phyloP scores from a whole-genome alignment of 2,113 vertebrate species.

The Galemys pyrenaicus region DNA sequence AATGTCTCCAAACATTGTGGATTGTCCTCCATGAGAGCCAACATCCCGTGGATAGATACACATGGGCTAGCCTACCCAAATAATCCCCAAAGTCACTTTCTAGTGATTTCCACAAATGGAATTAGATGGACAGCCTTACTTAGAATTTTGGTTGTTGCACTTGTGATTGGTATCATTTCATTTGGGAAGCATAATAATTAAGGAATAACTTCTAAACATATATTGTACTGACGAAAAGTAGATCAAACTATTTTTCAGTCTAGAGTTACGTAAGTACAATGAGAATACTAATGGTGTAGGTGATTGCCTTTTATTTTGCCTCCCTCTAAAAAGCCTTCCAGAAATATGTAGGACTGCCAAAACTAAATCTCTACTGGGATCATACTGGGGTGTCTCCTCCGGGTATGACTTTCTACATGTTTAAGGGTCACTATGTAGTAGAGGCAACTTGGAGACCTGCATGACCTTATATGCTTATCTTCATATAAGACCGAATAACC shows the following conservation, averaged over 20 bases:
- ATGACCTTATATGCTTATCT: not conserved
- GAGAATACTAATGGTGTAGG: not conserved
- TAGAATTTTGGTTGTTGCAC: not conserved
- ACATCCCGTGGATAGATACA: not conserved
- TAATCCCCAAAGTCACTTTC: not conserved
- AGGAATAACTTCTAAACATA: not conserved
- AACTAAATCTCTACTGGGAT: not conserved
- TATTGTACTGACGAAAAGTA: not conserved
- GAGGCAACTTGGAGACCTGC: not conserved
- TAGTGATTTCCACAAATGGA: not conserved
- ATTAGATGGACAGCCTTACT: not conserved
- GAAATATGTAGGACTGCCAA: not conserved
- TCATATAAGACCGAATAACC: not conserved
- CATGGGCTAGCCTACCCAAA: not conserved
- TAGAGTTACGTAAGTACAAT: not conserved
- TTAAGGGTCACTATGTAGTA: not conserved
- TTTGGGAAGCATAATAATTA: not conserved
- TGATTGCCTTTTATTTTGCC: not conserved
- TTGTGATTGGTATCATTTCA: not conserved
- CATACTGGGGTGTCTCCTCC: accelerated
- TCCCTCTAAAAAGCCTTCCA: not conserved
- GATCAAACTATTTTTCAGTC: not conserved
- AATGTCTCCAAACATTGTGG: not conserved
- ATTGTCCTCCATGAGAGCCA: not conserved
- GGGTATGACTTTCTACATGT: not conserved